Percentiles rank a stretch among this genome's conserved stretches.
Evolutionary conservation across 2,113 vertebrate genomes (phyloP).

Genomic region (Prochilodus magdalenae): DNA sequence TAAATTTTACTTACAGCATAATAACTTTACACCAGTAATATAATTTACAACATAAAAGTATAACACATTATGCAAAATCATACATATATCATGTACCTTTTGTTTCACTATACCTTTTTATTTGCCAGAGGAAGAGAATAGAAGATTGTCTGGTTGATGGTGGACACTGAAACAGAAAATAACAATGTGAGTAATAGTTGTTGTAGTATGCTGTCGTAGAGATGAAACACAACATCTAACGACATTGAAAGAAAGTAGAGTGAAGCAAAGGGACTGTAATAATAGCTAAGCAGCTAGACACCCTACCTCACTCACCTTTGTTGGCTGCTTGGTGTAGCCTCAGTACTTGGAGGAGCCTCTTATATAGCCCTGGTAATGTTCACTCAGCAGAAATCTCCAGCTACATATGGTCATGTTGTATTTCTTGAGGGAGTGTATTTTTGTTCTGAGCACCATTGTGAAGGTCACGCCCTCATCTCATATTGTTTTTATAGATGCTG

Average conservation of each 20-base stretch:
- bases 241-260: neutral
- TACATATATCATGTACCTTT: too few relatives aligned
- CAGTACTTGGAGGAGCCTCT: neutral
- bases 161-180: constrained; percentile 11
- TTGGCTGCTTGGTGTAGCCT: constrained; percentile 18
- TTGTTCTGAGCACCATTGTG: neutral
- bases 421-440: constrained; percentile 18
- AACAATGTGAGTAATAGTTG: neutral
- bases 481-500: neutral
- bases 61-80: too few relatives aligned
- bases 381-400: constrained; percentile 8
- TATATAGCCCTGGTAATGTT: constrained; percentile 33
- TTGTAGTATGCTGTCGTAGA: neutral
- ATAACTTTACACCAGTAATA: too few relatives aligned
- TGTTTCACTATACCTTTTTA: constrained; percentile 11
- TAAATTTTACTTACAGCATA: too few relatives aligned
- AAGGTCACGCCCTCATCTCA: neutral
- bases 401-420: constrained; percentile 24
- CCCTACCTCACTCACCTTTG: constrained; percentile 4
- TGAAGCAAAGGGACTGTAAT: neutral
- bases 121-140: constrained; percentile 3
- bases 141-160: constrained; percentile 2
- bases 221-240: neutral
- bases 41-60: too few relatives aligned
- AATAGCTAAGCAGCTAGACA: neutral